phyloP scores from a whole-genome alignment of 2,797 vertebrate species.

The Xerus rutilus region DNA sequence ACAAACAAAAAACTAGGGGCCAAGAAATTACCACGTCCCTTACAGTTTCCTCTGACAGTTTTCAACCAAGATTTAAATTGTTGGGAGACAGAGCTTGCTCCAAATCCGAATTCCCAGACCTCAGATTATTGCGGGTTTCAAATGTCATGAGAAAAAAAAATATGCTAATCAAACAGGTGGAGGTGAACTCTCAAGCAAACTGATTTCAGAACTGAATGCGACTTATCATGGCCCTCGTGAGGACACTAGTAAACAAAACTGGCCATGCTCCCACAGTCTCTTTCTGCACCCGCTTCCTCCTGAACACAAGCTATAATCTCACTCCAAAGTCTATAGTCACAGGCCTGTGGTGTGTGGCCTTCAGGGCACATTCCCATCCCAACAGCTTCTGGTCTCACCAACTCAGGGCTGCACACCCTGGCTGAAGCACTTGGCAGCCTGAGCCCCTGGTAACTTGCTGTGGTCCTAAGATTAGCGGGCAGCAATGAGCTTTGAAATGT shows the following conservation, averaged over 20 bases:
- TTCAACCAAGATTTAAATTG: neutral
- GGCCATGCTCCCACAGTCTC: neutral
- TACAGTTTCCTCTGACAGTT: neutral
- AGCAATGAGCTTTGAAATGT: neutral
- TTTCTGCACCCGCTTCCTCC: neutral
- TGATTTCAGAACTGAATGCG: neutral
- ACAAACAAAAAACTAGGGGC: neutral
- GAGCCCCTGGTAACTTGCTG: neutral
- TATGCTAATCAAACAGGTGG: neutral
- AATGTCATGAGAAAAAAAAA: neutral
- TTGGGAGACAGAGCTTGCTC: neutral
- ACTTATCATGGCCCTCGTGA: neutral
- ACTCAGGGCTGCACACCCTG: too few relatives aligned
- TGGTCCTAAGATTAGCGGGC: neutral
- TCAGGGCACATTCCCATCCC: too few relatives aligned
- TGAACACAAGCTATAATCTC: neutral
- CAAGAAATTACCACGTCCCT: neutral
- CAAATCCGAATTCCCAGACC: neutral
- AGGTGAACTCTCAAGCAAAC: too few relatives aligned
- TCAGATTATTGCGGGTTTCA: neutral
- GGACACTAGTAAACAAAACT: neutral
- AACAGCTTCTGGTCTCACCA: too few relatives aligned
- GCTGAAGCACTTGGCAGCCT: neutral
- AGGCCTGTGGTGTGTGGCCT: neutral
- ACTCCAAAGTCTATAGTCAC: neutral